Evolutionary conservation across 1,140 invertebrate species (phyloP).

Genomic region (Orchestia grillus): DNA sequence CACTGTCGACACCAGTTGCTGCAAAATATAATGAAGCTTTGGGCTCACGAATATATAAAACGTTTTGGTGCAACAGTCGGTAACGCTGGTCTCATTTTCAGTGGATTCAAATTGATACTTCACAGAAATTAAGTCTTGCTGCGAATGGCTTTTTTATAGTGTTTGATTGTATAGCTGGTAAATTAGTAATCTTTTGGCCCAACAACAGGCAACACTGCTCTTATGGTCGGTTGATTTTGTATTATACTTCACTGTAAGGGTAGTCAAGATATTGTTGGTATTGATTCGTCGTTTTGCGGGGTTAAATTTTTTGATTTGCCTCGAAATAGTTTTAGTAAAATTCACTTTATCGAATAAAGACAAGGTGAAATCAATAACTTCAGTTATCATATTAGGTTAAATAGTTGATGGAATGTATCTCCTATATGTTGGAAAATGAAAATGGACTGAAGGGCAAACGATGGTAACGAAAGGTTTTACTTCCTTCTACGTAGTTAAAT

Average conservation of each 20-base stretch:
- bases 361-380: not conserved
- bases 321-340: not conserved
- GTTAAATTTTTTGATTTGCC: not conserved
- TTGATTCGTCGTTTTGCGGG: not conserved
- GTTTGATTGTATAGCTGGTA: no score
- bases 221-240: not conserved
- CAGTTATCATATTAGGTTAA: not conserved
- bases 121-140: not conserved
- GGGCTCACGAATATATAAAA: not conserved
- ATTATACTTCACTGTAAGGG: not conserved
- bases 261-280: not conserved
- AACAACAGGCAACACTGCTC: not conserved
- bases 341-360: not conserved
- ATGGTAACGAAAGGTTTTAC: not conserved
- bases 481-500: not conserved
- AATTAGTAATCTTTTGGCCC: no score
- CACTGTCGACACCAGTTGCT: conserved; percentile 1
- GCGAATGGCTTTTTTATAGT: not conserved
- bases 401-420: not conserved
- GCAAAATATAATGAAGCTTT: not conserved
- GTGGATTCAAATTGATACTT: not conserved
- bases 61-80: not conserved
- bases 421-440: not conserved
- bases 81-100: not conserved
- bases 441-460: not conserved